Evolutionary conservation across 1,140 invertebrate species (phyloP).

Genomic region (Leptestheria dahalacensis): DNA sequence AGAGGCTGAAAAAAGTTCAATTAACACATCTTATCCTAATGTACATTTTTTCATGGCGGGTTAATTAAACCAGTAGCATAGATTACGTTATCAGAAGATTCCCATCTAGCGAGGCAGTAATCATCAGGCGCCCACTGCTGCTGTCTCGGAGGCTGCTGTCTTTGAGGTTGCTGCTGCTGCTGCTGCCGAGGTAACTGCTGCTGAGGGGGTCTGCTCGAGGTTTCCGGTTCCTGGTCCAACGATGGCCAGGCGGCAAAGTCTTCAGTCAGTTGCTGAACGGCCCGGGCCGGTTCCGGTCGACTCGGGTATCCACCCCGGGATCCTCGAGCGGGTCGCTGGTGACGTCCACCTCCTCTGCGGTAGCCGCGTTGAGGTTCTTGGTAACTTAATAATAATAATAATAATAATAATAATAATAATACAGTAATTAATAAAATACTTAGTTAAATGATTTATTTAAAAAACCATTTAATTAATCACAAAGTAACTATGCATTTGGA

Average conservation of each 20-base stretch:
- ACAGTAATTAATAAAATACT: no score
- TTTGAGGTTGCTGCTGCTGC: not conserved
- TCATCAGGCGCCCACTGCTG: constrained; percentile 3
- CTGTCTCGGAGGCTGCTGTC: no score
- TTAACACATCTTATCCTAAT: no score
- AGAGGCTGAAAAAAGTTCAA: no score
- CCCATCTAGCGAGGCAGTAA: constrained; percentile 11
- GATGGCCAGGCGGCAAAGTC: constrained; percentile 11
- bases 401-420: no score
- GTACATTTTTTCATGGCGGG: no score
- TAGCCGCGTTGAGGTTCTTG: no score
- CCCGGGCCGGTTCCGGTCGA: not conserved
- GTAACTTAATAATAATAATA: no score
- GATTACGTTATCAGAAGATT: constrained; percentile 9
- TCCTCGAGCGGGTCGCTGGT: not conserved
- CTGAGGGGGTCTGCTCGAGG: constrained; percentile 1
- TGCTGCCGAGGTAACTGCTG: no score
- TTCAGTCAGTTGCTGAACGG: constrained; percentile 4
- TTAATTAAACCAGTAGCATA: not conserved
- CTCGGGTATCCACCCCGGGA: not conserved
- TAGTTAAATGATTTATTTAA: no score
- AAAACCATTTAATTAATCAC: no score
- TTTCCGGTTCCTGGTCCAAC: constrained; percentile 1
- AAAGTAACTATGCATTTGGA: no score
- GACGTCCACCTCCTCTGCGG: not conserved